Conservation (phyloP, 1,140 invertebrate genomes). For the Bombus confusus region DNA sequence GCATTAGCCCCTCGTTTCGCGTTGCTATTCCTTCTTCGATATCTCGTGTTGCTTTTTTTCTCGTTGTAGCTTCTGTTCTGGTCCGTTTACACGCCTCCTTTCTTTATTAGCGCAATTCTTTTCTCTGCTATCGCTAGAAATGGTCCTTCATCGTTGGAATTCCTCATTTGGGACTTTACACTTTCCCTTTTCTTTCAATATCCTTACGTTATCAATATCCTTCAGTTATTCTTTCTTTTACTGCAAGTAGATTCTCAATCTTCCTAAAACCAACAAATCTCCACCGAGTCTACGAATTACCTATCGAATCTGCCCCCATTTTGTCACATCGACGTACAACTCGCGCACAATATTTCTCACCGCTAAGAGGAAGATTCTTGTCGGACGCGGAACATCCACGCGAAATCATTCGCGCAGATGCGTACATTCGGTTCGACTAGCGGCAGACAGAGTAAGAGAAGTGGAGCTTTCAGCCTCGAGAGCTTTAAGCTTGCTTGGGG, state of each 20-base stretch:
- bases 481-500: constrained; percentile 58
- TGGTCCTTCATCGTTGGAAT: neutral
- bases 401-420: neutral
- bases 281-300: too few relatives aligned
- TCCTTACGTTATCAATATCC: too few relatives aligned
- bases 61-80: neutral
- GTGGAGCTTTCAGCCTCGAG: constrained; percentile 42
- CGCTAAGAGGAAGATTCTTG: neutral
- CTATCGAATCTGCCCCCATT: too few relatives aligned
- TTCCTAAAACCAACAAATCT: too few relatives aligned
- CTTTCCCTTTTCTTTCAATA: neutral
- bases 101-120: too few relatives aligned
- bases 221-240: too few relatives aligned
- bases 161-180: neutral
- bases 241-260: too few relatives aligned
- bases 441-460: neutral
- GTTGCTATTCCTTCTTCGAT: neutral
- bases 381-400: too few relatives aligned
- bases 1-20: neutral
- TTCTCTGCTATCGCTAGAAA: too few relatives aligned
- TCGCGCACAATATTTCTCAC: too few relatives aligned
- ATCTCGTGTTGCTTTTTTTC: too few relatives aligned
- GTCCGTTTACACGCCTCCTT: neutral
- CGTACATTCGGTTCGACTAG: neutral
- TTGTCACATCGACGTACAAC: too few relatives aligned